Percentiles rank a stretch among this genome's conserved stretches.
phyloP scores from a whole-genome alignment of 2,797 vertebrate species.

The Hoplostethus atlanticus region DNA sequence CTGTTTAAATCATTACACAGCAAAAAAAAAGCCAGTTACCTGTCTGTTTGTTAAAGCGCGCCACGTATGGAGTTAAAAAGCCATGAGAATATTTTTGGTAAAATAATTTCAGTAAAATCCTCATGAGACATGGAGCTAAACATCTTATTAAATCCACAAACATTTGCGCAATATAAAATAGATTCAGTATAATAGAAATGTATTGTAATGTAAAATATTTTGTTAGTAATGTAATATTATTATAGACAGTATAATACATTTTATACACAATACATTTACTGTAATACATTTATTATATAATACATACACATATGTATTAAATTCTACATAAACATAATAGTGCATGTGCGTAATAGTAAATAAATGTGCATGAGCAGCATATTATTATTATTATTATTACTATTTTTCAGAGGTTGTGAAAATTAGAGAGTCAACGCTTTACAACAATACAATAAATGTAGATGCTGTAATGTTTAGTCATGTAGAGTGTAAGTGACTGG shows the following conservation, averaged over 20 bases:
- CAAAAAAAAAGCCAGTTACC: slow-evolving; percentile 13
- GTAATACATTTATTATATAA: not conserved
- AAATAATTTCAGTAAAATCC: slow-evolving; percentile 21
- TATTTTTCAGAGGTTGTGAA: too few species aligned
- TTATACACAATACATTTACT: slow-evolving; percentile 2
- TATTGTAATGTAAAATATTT: slow-evolving; percentile 12
- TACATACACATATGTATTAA: not conserved
- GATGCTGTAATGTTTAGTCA: not conserved
- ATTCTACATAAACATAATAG: not conserved
- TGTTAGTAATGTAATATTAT: slow-evolving; percentile 35
- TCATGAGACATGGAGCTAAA: not conserved
- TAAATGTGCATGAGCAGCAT: too few species aligned
- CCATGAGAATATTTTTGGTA: slow-evolving; percentile 11
- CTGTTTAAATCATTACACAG: slow-evolving; percentile 39
- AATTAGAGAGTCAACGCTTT: not conserved
- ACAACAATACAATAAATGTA: not conserved
- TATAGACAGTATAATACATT: slow-evolving; percentile 13
- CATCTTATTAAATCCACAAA: slow-evolving; percentile 37
- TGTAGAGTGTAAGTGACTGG: not conserved
- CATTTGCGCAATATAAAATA: slow-evolving; percentile 31
- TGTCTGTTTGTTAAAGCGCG: slow-evolving; percentile 21
- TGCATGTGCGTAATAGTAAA: too few species aligned
- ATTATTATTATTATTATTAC: too few species aligned
- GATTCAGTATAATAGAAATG: slow-evolving; percentile 23
- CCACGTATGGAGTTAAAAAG: not conserved